Evolutionary conservation across 1,140 invertebrate species (phyloP), one percentile per base, ranked within the genome.

Genomic region (Vanessa atalanta): DNA sequence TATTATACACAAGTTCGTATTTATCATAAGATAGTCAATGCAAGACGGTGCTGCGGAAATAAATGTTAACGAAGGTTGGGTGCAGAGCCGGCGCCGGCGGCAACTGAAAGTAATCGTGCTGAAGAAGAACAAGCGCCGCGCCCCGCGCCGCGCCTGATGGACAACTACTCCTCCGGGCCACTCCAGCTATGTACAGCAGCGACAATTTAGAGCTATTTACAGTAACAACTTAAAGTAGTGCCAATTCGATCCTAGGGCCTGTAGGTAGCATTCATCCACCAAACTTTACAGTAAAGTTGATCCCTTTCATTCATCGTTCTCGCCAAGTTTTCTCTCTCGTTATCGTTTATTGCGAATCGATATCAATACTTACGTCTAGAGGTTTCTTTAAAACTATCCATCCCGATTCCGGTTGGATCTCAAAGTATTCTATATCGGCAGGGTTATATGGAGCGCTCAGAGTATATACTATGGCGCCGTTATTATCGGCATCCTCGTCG

Each of bases 371-470:
- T 97, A 98, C 97, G 95, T 98, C 98, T 79, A 98, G 94, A 69
- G 97, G 97, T 88, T 98, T 98, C 94, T 97, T 98, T 76, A 99
- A 92, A 37, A 97, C 97, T 86, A 98, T 98, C 98, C 98, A 99
- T 85, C 98, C 98, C 83, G 97, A 98, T 89, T 99, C 98, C 78
- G 97, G 97, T 93, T 98, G 97, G 78, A 98, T 98, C 89, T 97
- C 97, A 93, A 99, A 99, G 93, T 99, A 99, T 87, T 98, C 97
- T 77, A 98, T 94, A 92, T 98, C 97, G 37, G 95, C 95, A 0
- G 96, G 95, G 90, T 97, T 97, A 79, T 96, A 96, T 23, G 97
- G 96, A 11, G 97, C 96, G 78, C 96, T 97, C 61, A 98, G 89
- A 37, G 97, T 97, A 83, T 98, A 98, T n/a, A 97, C 95, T 87